phyloP scores from a whole-genome alignment of 2,113 vertebrate species.

The Cettia cetti region DNA sequence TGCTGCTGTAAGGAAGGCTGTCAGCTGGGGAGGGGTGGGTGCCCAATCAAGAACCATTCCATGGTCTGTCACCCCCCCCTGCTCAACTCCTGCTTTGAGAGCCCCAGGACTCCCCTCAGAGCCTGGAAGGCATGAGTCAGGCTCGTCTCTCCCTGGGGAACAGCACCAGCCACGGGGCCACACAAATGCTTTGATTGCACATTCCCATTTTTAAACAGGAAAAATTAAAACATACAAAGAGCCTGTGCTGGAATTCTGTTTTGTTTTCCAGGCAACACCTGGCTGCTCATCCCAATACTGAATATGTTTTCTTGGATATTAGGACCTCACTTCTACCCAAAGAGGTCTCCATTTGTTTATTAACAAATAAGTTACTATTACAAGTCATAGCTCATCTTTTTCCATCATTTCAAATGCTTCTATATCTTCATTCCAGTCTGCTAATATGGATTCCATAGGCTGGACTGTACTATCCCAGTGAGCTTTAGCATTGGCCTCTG shows the following conservation, averaged over 20 bases:
- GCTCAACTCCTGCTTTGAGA: background rate
- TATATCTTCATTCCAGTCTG: conserved; percentile 98
- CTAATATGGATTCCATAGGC: conserved; percentile 89
- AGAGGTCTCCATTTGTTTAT: conserved; percentile 56
- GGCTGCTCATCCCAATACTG: conserved; percentile 62
- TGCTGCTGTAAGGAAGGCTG: background rate
- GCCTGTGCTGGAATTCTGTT: conserved; percentile 47
- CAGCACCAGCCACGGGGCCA: conserved; percentile 26
- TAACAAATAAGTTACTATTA: conserved; percentile 61
- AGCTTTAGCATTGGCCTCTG: conserved; percentile 61
- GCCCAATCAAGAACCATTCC: background rate
- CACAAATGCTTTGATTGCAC: conserved; percentile 38
- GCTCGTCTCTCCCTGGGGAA: background rate
- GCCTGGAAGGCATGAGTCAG: background rate
- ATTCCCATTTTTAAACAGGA: conserved; percentile 61
- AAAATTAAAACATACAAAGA: conserved; percentile 46
- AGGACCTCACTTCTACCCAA: conserved; percentile 54
- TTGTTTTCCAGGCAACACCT: conserved; percentile 48
- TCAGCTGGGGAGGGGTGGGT: background rate
- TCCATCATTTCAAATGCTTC: conserved; percentile 99
- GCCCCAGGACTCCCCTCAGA: background rate
- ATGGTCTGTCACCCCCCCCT: background rate
- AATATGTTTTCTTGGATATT: conserved; percentile 45
- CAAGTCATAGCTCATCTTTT: conserved; percentile 95
- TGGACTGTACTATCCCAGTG: conserved; percentile 75